Base-by-base conservation (phyloP, 2,888 invertebrate genomes). In the Athetis lepigone region DNA sequence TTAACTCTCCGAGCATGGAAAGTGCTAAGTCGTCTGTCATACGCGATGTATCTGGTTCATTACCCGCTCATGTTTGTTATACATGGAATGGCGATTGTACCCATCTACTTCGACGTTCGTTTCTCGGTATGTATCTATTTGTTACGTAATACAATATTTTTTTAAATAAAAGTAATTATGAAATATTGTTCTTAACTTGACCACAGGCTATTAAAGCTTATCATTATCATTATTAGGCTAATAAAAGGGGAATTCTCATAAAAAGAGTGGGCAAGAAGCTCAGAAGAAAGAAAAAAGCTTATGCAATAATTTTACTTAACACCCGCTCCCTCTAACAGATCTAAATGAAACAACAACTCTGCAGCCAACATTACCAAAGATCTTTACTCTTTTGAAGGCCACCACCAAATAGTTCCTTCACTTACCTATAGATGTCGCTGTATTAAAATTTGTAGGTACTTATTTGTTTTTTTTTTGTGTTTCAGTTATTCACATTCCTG, bases 31-130 rank as follows among this genome's bases (percentile, higher is more conserved):
- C 91, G 95, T 42, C 82, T 96, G 1, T 95, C 95, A 0, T 96
- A 95, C 58, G 95, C 95, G 2, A 95, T 96, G 90, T 96, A 95
- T 68, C 64, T 96, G 4, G 85, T 95, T 0, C 96, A 96, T 75
- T 89, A 91, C 18, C 85, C 91, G 0, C 69, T 95, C 0, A 86
- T 86, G 55, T 81, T 83, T n/a, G 29, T 88, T 2, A 71, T 85
- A 2, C 85, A 85, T 43, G 75, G 83, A 0, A 79, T 82, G 39
- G 51, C 50, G 0, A 16, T 88, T 0, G 62, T 82, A 0, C 87
- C 88, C 0, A 62, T 75, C 1, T 82, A 83, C 54, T 92, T 92
- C 54, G 69, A 27, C 33, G 77, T 70, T 11, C 68, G 68, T 70
- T 66, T 72, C 4, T 82, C 79, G 58, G 87, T 87, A 63, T 84